Conservation (phyloP, 1,140 invertebrate species). For the Catajapyx aquilonaris region DNA sequence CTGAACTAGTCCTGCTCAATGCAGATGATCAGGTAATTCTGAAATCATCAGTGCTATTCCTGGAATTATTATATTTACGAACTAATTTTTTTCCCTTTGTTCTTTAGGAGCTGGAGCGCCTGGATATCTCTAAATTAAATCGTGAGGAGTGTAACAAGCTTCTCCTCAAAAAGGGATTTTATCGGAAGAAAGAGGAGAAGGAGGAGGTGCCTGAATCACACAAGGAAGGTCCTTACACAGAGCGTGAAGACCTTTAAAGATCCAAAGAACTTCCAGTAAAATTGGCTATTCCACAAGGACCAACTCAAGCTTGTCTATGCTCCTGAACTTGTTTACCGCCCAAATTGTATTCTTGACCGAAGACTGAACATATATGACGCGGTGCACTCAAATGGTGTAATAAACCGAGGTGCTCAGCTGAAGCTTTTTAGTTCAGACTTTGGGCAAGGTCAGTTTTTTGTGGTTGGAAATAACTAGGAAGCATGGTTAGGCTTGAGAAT, state of each 20-base stretch:
- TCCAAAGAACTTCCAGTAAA: background rate
- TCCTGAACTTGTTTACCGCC: background rate
- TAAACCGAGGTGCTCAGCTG: no score
- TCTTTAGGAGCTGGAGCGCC: constrained; percentile 13
- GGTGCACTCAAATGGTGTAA: background rate
- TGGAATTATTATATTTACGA: constrained; percentile 5
- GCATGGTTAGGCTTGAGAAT: no score
- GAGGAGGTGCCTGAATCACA: no score
- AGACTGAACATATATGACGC: background rate
- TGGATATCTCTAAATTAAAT: constrained; percentile 13
- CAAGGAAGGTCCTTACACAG: no score
- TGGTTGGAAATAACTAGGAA: no score
- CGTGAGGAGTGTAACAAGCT: constrained; percentile 15
- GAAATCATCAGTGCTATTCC: background rate
- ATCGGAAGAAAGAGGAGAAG: constrained; percentile 13
- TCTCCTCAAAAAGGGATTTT: constrained; percentile 16
- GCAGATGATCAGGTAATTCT: constrained; percentile 12
- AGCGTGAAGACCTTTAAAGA: background rate
- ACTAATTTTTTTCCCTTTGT: constrained; percentile 2
- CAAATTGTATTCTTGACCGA: background rate
- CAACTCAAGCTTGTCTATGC: background rate
- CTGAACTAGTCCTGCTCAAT: constrained; percentile 15
- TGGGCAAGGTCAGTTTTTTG: no score
- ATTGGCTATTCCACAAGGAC: background rate
- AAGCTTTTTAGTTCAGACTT: no score